phyloP scores from a whole-genome alignment of 2,797 vertebrate species.

The Erethizon dorsatum region DNA sequence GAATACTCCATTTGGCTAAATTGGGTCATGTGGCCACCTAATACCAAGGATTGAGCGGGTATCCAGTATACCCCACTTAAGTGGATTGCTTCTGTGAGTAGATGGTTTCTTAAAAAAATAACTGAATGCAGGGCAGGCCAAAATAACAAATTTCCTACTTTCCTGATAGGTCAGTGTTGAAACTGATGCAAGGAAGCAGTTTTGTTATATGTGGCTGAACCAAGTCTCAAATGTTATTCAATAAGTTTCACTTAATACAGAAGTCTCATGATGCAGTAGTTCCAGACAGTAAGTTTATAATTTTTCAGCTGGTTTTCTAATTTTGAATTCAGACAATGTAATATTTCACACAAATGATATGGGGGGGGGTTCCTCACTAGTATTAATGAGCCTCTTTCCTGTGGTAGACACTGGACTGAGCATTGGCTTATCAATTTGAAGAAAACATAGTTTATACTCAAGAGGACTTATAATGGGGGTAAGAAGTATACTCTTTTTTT shows the following conservation, averaged over 20 bases:
- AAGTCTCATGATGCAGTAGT: neutral
- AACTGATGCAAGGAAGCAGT: neutral
- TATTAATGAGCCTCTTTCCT: neutral
- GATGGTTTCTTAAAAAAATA: neutral
- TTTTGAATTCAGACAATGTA: slow-evolving; percentile 16
- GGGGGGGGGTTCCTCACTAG: neutral
- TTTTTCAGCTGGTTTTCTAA: neutral
- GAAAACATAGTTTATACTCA: neutral
- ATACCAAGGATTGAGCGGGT: neutral
- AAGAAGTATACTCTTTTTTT: neutral
- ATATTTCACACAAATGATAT: neutral
- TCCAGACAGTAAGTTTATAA: neutral
- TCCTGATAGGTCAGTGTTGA: neutral
- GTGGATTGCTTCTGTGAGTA: neutral
- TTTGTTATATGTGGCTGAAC: neutral
- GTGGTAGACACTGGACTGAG: neutral
- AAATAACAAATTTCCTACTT: neutral
- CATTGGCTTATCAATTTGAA: neutral
- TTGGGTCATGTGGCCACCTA: neutral
- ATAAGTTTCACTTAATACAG: neutral
- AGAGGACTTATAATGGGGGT: neutral
- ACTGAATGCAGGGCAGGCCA: neutral
- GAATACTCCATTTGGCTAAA: neutral
- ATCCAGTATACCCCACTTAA: neutral
- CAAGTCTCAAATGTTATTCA: neutral